These are phyloP conservation scores for Acleris sparsana DNA, from an alignment of 2,888 invertebrate genomes.

Conservation along the genomic window DNA sequence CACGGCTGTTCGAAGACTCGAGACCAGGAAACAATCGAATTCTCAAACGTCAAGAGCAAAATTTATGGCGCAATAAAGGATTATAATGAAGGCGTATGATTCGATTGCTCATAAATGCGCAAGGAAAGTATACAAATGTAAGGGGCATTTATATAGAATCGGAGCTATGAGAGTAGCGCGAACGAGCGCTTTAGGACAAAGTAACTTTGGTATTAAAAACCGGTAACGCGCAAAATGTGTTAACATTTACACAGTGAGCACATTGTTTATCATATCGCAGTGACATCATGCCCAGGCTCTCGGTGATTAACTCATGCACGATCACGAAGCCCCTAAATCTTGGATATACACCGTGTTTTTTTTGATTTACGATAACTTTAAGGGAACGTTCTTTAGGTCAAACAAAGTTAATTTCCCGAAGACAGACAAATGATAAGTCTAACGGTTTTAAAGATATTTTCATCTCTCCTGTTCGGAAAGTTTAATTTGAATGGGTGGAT, in stretches of 20 bases:
- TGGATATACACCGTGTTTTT: no score
- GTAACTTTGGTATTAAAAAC: not conserved
- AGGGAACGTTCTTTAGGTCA: no score
- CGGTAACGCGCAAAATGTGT: not conserved
- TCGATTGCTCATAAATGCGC: slow-evolving; percentile 45
- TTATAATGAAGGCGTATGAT: slow-evolving; percentile 45
- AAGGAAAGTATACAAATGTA: slow-evolving; percentile 38
- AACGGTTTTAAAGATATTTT: no score
- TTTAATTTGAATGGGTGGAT: no score
- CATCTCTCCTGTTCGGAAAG: no score
- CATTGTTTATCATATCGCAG: slow-evolving; percentile 13
- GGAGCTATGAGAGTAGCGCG: no score
- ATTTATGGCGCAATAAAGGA: slow-evolving; percentile 44
- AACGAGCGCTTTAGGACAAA: not conserved
- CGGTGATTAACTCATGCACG: slow-evolving; percentile 25
- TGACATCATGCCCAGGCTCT: slow-evolving; percentile 28
- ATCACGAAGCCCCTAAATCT: slow-evolving; percentile 15
- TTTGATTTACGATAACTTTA: no score
- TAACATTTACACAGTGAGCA: slow-evolving; percentile 15
- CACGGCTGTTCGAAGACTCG: no score
- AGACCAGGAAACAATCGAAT: slow-evolving; percentile 23
- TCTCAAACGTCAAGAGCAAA: slow-evolving; percentile 36
- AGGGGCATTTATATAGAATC: slow-evolving; percentile 11
- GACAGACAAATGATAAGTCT: no score
- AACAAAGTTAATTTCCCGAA: no score